Evolutionary conservation across 2,797 vertebrate genomes (phyloP).

Genomic region (Pangasius mekongensis): DNA sequence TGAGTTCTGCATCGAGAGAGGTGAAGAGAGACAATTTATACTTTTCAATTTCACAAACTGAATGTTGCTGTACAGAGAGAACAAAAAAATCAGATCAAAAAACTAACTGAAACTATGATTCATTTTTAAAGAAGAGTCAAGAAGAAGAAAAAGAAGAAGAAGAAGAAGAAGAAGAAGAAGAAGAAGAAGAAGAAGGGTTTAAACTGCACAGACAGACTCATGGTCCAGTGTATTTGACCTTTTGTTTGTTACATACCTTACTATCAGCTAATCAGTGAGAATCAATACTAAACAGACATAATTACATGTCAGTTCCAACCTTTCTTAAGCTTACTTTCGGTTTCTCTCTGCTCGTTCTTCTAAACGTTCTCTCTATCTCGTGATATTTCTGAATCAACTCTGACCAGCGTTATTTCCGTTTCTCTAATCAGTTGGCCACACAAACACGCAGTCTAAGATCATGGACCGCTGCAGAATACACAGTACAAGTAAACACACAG

Average conservation of each 20-base stretch:
- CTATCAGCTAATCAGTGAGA: slow-evolving; percentile 54
- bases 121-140: neutral
- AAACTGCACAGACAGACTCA: slow-evolving; percentile 21
- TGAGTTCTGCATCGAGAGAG: slow-evolving; percentile 75
- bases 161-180: neutral
- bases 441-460: slow-evolving; percentile 34
- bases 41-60: too few species aligned
- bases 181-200: slow-evolving; percentile 30
- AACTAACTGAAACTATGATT: neutral
- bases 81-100: neutral
- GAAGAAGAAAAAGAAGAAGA: slow-evolving; percentile 10
- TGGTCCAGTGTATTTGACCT: slow-evolving; percentile 38
- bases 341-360: neutral
- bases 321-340: neutral
- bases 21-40: neutral
- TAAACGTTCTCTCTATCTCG: neutral
- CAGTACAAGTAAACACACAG: slow-evolving; percentile 56
- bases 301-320: neutral
- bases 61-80: neutral
- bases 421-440: slow-evolving; percentile 19
- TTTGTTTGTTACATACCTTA: slow-evolving; percentile 38
- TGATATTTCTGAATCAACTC: neutral
- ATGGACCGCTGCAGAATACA: slow-evolving; percentile 49
- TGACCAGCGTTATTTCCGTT: slow-evolving; percentile 5
- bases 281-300: slow-evolving; percentile 38